Conservation (phyloP, 2,888 invertebrate species). For the Volucella inflata region DNA sequence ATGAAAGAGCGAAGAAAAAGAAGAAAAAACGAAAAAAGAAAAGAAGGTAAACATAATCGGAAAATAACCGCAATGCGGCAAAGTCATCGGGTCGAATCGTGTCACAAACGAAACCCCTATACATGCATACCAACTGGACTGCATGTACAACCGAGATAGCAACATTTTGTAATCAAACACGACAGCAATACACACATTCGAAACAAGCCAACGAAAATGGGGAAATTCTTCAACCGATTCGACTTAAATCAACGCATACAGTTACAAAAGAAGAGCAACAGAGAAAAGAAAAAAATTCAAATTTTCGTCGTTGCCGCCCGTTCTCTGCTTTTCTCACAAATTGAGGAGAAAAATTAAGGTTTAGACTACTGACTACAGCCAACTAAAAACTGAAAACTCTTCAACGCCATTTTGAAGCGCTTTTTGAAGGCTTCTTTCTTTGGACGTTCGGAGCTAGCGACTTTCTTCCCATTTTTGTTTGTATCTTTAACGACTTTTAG, state of each 20-base stretch:
- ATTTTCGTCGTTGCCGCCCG: conserved; percentile 21
- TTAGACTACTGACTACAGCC: neutral
- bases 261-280: conserved; percentile 70
- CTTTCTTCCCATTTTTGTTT: conserved; percentile 74
- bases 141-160: conserved; percentile 67
- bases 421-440: conserved; percentile 64
- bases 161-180: conserved; percentile 25
- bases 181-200: conserved; percentile 50
- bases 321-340: conserved; percentile 13
- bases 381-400: neutral
- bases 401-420: conserved; percentile 61
- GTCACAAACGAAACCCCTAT: conserved; percentile 74
- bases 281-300: conserved; percentile 41
- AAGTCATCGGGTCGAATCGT: conserved; percentile 82
- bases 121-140: conserved; percentile 76
- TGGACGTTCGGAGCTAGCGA: conserved; percentile 59
- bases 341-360: neutral
- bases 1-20: conserved; percentile 1
- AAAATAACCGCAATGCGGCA: conserved; percentile 84
- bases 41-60: conserved; percentile 77
- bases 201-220: conserved; percentile 9
- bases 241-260: conserved; percentile 41
- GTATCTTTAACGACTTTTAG: conserved; percentile 73
- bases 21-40: conserved; percentile 29
- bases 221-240: conserved; percentile 67